These are phyloP conservation scores for Lycia hirtaria DNA, from an alignment of 2,888 invertebrate species.

Conservation along the genomic window DNA sequence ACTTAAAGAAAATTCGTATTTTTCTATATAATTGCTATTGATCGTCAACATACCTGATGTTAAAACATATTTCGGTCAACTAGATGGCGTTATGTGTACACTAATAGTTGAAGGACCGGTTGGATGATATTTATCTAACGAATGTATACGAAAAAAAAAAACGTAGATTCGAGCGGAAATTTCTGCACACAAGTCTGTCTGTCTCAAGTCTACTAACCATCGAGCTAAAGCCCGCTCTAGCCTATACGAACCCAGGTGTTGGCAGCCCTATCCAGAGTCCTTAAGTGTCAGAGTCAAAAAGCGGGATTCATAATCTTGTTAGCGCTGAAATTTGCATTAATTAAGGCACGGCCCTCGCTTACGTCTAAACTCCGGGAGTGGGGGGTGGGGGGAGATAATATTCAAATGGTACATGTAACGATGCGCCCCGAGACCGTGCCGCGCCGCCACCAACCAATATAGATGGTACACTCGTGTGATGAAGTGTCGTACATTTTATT, in stretches of 20 bases:
- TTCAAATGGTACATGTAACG: conserved; percentile 86
- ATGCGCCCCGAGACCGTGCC: conserved; percentile 69
- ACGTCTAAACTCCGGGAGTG: conserved; percentile 70
- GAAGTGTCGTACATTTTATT: no score
- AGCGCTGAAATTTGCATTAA: conserved; percentile 86
- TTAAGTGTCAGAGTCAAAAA: conserved; percentile 76
- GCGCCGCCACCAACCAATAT: conserved; percentile 82
- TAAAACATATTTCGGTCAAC: no score
- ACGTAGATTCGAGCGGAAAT: no score
- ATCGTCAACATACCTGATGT: no score
- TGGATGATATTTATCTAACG: no score
- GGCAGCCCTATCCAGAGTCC: conserved; percentile 43
- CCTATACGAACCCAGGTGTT: conserved; percentile 15
- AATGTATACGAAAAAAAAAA: no score
- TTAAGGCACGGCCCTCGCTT: conserved; percentile 78
- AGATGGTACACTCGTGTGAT: conserved; percentile 65
- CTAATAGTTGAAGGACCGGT: no score
- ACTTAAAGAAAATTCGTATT: no score
- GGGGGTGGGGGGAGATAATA: conserved; percentile 77
- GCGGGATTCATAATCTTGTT: conserved; percentile 85
- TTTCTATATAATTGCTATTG: no score
- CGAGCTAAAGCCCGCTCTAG: background rate
- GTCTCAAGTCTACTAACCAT: no score
- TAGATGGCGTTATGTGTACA: no score
- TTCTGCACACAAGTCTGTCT: no score